A percentile compares a stretch with the other conserved stretches of the same genome.
These are phyloP conservation scores for Pseudorasbora parva DNA, from an alignment of 2,113 vertebrate genomes.

Conservation along the genomic window DNA sequence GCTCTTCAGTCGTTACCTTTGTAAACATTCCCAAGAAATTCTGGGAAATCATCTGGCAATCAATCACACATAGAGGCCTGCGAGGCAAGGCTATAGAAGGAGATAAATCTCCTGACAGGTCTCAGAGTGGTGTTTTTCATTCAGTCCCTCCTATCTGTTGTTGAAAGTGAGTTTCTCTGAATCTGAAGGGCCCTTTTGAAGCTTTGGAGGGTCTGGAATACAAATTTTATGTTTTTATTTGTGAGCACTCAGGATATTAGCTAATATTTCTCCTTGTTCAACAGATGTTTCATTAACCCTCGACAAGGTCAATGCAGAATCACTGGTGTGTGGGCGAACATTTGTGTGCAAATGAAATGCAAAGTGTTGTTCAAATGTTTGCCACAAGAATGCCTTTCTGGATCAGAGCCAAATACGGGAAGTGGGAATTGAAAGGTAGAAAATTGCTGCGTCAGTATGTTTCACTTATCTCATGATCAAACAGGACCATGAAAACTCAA, in stretches of 20 bases:
- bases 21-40: conserved; percentile 5
- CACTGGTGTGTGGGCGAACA: background rate
- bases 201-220: background rate
- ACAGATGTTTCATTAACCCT: conserved; percentile 8
- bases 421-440: background rate
- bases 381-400: conserved; percentile 8
- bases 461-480: background rate
- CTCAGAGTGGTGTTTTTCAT: background rate
- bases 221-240: background rate
- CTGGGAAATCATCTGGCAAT: background rate
- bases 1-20: background rate
- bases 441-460: conserved; percentile 34
- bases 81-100: conserved; percentile 14
- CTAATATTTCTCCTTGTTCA: background rate
- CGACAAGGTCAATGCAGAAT: conserved; percentile 3
- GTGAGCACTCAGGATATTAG: background rate
- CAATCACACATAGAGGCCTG: conserved; percentile 1
- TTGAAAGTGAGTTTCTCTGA: background rate
- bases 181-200: conserved; percentile 15
- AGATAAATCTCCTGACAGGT: conserved; percentile 38
- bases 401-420: conserved; percentile 30
- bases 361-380: background rate
- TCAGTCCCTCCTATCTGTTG: background rate
- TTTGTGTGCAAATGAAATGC: conserved; percentile 34
- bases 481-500: background rate